Conservation (phyloP, 2,113 vertebrate genomes). For the Anolis sagrei region DNA sequence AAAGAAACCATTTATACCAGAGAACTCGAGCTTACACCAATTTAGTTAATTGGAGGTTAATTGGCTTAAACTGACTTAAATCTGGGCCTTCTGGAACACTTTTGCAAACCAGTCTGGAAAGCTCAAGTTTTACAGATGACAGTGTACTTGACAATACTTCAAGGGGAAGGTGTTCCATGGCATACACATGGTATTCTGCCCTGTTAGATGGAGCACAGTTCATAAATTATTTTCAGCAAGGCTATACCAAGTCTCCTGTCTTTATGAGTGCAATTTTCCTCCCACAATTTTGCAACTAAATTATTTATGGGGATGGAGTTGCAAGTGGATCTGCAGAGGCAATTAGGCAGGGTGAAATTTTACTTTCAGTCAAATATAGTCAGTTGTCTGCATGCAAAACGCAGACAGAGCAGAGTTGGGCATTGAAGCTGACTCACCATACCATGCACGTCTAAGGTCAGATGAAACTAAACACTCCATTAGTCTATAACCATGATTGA, state of each 20-base stretch:
- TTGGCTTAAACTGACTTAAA: background rate
- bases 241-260: background rate
- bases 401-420: background rate
- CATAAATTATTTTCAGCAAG: constrained; percentile 12
- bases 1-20: background rate
- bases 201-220: background rate
- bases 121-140: background rate
- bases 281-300: background rate
- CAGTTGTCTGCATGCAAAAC: background rate
- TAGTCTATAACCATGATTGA: background rate
- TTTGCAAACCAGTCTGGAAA: background rate
- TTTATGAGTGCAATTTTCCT: constrained; percentile 2
- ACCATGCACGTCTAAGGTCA: background rate
- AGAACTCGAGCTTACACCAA: background rate
- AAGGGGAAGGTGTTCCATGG: background rate
- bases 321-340: background rate
- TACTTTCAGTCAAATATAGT: background rate
- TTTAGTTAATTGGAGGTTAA: constrained; percentile 20
- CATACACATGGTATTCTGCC: background rate
- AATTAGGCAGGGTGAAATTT: background rate
- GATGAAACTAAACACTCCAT: background rate
- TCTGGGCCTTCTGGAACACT: background rate
- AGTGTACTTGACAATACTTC: background rate
- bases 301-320: constrained; percentile 1
- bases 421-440: background rate